Conservation (phyloP, 2,888 invertebrate species). For the Stegana nigrithorax region DNA sequence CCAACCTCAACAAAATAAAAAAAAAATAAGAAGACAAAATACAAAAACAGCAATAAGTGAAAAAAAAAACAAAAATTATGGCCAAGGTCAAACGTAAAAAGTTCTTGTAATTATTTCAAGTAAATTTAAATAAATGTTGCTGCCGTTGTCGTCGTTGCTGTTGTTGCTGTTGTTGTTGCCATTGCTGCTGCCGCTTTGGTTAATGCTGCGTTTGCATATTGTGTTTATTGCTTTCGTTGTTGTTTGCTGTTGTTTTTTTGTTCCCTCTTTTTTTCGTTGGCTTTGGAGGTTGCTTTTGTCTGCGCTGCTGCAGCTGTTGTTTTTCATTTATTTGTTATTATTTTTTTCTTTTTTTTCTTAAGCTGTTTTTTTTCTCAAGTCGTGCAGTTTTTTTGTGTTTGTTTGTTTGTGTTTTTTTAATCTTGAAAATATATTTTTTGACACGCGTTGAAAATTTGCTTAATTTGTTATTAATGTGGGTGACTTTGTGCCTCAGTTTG, state of each 20-base stretch:
- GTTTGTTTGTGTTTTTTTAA: not conserved
- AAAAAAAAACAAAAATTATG: conserved; percentile 43
- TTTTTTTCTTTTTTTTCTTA: no score
- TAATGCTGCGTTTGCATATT: conserved; percentile 5
- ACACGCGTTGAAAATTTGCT: conserved; percentile 1
- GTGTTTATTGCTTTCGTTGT: not conserved
- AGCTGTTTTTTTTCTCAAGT: not conserved
- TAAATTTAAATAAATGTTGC: conserved; percentile 34
- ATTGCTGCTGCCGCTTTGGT: conserved; percentile 6
- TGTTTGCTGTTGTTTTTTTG: not conserved
- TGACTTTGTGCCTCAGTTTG: no score
- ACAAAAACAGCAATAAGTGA: conserved; percentile 2
- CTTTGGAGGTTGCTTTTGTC: not conserved
- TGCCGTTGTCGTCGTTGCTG: conserved; percentile 29
- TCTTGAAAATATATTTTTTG: not conserved
- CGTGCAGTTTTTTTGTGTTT: not conserved
- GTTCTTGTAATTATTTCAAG: conserved; percentile 57
- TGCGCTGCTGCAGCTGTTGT: no score
- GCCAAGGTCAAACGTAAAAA: conserved; percentile 56
- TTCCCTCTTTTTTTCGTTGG: not conserved
- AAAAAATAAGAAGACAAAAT: not conserved
- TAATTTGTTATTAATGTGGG: not conserved
- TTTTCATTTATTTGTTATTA: not conserved
- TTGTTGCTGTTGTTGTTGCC: conserved; percentile 1
- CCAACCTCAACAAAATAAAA: not conserved